phyloP scores from a whole-genome alignment of 1,140 invertebrate genomes.

The Zaprionus gabonicus region DNA sequence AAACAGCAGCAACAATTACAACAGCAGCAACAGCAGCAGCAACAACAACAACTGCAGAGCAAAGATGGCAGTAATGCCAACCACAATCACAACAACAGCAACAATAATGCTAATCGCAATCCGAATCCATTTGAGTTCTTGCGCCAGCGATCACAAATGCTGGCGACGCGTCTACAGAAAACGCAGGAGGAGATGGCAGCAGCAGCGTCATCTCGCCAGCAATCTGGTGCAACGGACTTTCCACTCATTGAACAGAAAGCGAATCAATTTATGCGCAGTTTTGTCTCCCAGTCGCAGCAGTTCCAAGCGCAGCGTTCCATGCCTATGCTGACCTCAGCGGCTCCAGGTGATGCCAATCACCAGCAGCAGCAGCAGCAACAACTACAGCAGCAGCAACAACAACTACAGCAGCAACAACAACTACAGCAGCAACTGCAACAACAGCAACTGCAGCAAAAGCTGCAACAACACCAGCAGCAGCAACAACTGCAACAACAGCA shows the following conservation, averaged over 20 bases:
- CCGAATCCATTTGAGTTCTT: slow-evolving; percentile 32
- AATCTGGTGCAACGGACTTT: neutral
- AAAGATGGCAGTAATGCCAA: slow-evolving; percentile 4
- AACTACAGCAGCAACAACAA: neutral
- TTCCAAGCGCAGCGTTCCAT: slow-evolving; percentile 20
- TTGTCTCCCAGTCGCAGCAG: slow-evolving; percentile 16
- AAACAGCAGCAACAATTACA: neutral
- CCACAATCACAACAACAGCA: slow-evolving; percentile 2
- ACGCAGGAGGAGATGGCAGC: slow-evolving; percentile 48
- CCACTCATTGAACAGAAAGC: slow-evolving; percentile 29
- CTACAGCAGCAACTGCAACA: neutral
- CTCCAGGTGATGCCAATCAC: neutral
- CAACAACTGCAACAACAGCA: neutral
- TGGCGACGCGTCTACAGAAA: slow-evolving; percentile 50
- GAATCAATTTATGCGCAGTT: slow-evolving; percentile 36
- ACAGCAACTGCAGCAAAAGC: neutral
- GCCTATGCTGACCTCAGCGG: neutral
- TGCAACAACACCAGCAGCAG: neutral
- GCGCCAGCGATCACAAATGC: slow-evolving; percentile 51
- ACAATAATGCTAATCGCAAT: slow-evolving; percentile 7
- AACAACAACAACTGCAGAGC: slow-evolving; percentile 7
- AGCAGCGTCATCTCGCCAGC: neutral
- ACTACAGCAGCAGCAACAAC: neutral
- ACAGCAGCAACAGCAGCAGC: neutral
- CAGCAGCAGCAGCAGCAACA: slow-evolving; percentile 8